Evolutionary conservation across 2,113 vertebrate species (phyloP), one percentile per base, ranked within the genome.

Genomic region (Tautogolabrus adspersus): DNA sequence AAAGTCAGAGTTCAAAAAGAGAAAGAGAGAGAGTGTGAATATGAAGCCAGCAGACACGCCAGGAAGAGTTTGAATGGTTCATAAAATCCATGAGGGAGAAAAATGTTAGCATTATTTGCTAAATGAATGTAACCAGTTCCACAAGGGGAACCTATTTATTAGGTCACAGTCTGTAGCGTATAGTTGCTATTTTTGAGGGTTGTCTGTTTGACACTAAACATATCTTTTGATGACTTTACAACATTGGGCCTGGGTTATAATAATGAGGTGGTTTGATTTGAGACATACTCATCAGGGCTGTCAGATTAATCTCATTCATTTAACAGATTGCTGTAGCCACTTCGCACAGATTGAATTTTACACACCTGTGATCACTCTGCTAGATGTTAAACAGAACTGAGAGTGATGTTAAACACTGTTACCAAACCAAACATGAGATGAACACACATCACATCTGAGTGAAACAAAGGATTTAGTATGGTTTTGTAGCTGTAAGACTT

Each of bases 1-100:
- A 72, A 87, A 46, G 70, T 83, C 72, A 80, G 56, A 76, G 77
- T 69, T 78, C 61, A 85, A 58, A 61, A 26, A n/a, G 58, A 37
- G 37, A 47, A 13, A 56, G 62, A 26, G 34, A 18, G 37, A 38
- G 61, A 22, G 51, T 7, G 18, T 13, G 57, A 30, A 13, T 15
- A 19, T 18, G 7, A 15, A 13, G 21, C 12, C 22, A 10, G 30
- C 10, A 37, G 52, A 37, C 37, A 2, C 18, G 37, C 18, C 9
- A 54, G 19, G 37, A 21, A 66, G 12, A 46, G 46, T 8, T 5
- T 15, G 0, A 59, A 52, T 12, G 19, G 2, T 21, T 57, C 26
- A 40, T 52, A 42, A 44, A 5, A 61, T 8, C 8, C 30, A 34
- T 6, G 47, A 49, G 5, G 11, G 51, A 34, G 34, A 1, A 9